phyloP scores from a whole-genome alignment of 1,140 invertebrate genomes.

The Tenebrio molitor region DNA sequence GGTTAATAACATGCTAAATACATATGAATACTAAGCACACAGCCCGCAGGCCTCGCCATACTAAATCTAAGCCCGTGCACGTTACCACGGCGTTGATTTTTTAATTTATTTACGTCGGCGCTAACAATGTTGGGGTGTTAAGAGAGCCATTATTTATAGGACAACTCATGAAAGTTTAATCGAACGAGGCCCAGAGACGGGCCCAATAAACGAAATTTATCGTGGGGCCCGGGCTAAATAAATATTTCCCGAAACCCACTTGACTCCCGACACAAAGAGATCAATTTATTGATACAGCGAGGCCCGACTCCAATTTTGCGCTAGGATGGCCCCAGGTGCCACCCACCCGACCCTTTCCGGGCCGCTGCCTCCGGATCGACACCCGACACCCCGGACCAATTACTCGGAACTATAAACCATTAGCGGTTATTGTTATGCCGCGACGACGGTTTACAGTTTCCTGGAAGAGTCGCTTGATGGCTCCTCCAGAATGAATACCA shows the following conservation, averaged over 20 bases:
- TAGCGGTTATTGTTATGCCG: conserved; percentile 17
- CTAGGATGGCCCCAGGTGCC: conserved; percentile 1
- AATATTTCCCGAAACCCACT: conserved; percentile 10
- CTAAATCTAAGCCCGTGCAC: conserved; percentile 39
- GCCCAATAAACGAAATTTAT: conserved; percentile 40
- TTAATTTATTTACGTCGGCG: conserved; percentile 51
- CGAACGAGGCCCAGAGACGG: conserved; percentile 27
- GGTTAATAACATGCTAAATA: conserved; percentile 53
- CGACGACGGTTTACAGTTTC: conserved; percentile 15
- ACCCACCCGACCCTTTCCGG: background rate
- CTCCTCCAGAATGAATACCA: conserved; percentile 21
- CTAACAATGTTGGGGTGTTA: conserved; percentile 51
- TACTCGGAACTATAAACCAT: conserved; percentile 13
- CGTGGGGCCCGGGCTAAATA: background rate
- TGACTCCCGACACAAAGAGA: conserved; percentile 5
- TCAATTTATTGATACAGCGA: conserved; percentile 13
- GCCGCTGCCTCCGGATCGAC: background rate
- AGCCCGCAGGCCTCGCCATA: conserved; percentile 9
- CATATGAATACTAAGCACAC: conserved; percentile 53
- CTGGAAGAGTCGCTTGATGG: conserved; percentile 24
- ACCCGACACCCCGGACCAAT: conserved; percentile 1
- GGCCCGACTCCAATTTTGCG: conserved; percentile 4
- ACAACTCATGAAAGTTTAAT: conserved; percentile 52
- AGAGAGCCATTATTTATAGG: conserved; percentile 52
- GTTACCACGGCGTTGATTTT: conserved; percentile 49